Conservation (phyloP, 53 echinoderm and acorn worm species). For the Patiria pectinifera region DNA sequence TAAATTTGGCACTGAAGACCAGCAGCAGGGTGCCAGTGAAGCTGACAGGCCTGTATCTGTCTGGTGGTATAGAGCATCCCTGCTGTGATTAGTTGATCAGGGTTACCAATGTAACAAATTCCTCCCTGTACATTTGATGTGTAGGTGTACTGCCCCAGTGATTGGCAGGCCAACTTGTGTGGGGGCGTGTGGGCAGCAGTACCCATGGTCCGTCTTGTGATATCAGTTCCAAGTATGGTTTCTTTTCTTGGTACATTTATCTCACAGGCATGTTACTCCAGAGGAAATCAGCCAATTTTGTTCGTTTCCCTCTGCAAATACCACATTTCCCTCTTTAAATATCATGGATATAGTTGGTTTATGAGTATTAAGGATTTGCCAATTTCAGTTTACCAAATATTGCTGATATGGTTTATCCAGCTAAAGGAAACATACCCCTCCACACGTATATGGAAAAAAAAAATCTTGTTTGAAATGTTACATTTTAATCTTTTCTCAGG, state of each 20-base stretch:
- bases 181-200: not conserved
- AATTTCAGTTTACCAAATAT: not conserved
- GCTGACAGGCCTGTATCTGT: conserved; percentile 6
- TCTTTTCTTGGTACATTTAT: not conserved
- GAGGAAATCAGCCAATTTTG: not conserved
- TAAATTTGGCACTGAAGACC: conserved; percentile 1
- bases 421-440: not conserved
- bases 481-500: too few relatives aligned
- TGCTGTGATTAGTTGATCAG: conserved; percentile 56
- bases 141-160: not conserved
- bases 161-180: conserved; percentile 24
- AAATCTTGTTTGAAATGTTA: too few relatives aligned
- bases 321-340: not conserved
- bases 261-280: not conserved
- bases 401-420: not conserved
- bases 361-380: not conserved
- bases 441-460: not conserved
- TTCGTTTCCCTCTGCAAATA: not conserved
- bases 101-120: conserved; percentile 32
- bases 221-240: not conserved
- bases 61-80: conserved; percentile 12
- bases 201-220: not conserved
- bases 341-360: not conserved
- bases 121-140: not conserved
- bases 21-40: conserved; percentile 35